These are phyloP conservation scores for Pogonomyrmex barbatus DNA, from an alignment of 1,140 invertebrate species.

Conservation along the genomic window DNA sequence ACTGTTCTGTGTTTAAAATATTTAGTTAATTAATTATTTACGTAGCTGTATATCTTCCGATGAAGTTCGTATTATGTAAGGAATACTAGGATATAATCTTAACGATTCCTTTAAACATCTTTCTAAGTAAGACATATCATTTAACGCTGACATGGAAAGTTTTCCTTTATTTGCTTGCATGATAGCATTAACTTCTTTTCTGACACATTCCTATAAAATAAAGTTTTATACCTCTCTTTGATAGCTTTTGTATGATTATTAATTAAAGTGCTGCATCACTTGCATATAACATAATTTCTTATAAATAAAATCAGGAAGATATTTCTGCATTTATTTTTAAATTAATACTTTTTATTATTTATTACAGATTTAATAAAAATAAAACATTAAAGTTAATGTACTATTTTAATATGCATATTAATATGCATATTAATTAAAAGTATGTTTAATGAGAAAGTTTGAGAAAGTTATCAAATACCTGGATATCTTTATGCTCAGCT, in stretches of 20 bases:
- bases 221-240: not conserved
- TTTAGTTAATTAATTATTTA: not conserved
- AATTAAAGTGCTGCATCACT: not conserved
- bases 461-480: slow-evolving; percentile 81
- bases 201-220: slow-evolving; percentile 66
- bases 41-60: slow-evolving; percentile 66
- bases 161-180: slow-evolving; percentile 61
- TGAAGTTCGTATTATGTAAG: slow-evolving; percentile 84
- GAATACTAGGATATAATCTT: slow-evolving; percentile 84
- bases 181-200: slow-evolving; percentile 71
- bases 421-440: no score
- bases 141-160: slow-evolving; percentile 61
- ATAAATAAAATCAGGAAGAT: slow-evolving; percentile 56
- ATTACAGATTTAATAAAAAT: not conserved
- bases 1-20: not conserved
- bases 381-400: not conserved
- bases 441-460: no score
- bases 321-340: not conserved
- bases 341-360: not conserved
- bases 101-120: slow-evolving; percentile 89
- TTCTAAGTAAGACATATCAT: slow-evolving; percentile 86
- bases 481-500: slow-evolving; percentile 88
- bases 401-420: not conserved
- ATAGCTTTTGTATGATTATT: not conserved
- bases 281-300: not conserved